A percentile compares a stretch with the other conserved stretches of the same genome.
These are phyloP conservation scores for Tetragonula clypearis DNA, from an alignment of 1,140 invertebrate species.

Conservation along the genomic window DNA sequence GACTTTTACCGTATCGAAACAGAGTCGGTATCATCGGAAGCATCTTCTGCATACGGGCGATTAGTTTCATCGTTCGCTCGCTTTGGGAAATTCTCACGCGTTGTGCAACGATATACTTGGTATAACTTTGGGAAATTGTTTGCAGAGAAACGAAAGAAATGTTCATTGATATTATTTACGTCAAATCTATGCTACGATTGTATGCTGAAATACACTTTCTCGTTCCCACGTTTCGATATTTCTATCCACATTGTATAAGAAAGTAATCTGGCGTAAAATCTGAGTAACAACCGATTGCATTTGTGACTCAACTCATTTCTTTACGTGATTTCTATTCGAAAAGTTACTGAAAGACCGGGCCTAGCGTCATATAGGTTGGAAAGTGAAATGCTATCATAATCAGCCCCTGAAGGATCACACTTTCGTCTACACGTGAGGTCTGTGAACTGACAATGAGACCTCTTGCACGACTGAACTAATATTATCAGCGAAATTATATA, in stretches of 20 bases:
- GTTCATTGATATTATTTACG: neutral
- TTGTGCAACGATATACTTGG: neutral
- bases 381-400: neutral
- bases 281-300: neutral
- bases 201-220: neutral
- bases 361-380: neutral
- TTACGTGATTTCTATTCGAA: neutral
- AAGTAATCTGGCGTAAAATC: neutral
- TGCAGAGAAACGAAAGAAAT: neutral
- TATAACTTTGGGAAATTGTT: neutral
- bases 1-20: constrained; percentile 5
- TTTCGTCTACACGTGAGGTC: neutral
- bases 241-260: neutral
- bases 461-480: neutral
- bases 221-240: neutral
- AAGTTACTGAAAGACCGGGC: neutral
- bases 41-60: neutral
- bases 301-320: neutral
- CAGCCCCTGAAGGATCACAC: neutral
- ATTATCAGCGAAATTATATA: neutral
- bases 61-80: neutral
- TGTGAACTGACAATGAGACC: neutral
- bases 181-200: neutral
- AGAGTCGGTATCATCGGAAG: neutral
- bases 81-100: neutral